Evolutionary conservation across 2,888 invertebrate species (phyloP).

Genomic region (Brachyopa scutellaris): DNA sequence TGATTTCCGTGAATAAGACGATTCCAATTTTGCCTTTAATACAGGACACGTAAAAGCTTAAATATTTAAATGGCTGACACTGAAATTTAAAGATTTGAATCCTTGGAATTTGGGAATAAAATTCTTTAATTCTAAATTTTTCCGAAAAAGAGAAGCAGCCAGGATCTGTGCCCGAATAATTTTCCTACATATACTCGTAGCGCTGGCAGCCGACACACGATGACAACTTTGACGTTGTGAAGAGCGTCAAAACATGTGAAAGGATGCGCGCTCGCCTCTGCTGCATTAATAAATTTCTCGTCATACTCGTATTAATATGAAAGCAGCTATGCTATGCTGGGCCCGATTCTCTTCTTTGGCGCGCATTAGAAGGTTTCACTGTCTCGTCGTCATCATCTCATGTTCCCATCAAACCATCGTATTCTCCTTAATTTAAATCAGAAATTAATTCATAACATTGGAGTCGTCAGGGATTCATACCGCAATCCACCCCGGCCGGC

Average conservation of each 20-base stretch:
- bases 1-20: constrained; percentile 3
- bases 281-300: constrained; percentile 50
- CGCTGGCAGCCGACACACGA: too few species aligned
- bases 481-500: background rate
- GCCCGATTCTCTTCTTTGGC: background rate
- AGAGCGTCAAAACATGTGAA: constrained; percentile 5
- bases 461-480: constrained; percentile 40
- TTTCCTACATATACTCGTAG: too few species aligned
- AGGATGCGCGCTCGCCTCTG: background rate
- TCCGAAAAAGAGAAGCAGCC: too few species aligned
- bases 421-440: constrained; percentile 69
- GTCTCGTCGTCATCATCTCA: constrained; percentile 39
- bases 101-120: too few species aligned
- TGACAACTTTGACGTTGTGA: constrained; percentile 10
- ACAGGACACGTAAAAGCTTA: too few species aligned
- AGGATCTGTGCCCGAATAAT: too few species aligned
- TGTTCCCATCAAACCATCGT: constrained; percentile 40
- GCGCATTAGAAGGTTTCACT: constrained; percentile 50
- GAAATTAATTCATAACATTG: constrained; percentile 70
- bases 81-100: too few species aligned
- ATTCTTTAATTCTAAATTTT: too few species aligned
- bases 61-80: too few species aligned
- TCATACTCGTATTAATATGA: constrained; percentile 47
- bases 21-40: constrained; percentile 8
- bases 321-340: constrained; percentile 41